A percentile compares a stretch with the other conserved stretches of the same genome.
Conservation (phyloP, 1,140 invertebrate genomes). For the Hylaeus anthracinus region DNA sequence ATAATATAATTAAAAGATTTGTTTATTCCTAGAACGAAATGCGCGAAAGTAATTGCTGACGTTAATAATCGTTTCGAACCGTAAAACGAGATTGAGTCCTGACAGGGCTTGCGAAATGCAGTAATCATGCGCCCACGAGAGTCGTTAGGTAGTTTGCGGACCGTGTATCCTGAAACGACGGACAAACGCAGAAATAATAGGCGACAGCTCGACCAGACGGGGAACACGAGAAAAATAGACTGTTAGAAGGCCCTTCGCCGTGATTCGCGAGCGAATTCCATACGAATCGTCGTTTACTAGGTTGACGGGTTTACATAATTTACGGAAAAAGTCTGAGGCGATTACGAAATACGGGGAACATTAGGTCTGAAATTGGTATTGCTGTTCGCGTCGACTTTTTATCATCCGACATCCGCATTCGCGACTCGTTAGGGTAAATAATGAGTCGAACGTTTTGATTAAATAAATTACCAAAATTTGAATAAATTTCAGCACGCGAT, state of each 20-base stretch:
- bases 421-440: background rate
- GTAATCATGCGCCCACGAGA: background rate
- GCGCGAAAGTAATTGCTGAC: background rate
- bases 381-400: background rate
- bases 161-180: slow-evolving; percentile 4
- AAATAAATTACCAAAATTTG: too few relatives aligned
- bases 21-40: background rate
- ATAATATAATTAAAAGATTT: background rate
- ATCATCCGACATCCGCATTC: background rate
- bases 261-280: background rate
- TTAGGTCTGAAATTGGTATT: background rate
- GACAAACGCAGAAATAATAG: background rate
- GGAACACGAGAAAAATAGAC: background rate
- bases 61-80: background rate
- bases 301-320: slow-evolving; percentile 18
- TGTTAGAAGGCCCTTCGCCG: background rate
- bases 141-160: background rate
- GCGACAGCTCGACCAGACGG: background rate
- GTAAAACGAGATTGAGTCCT: background rate
- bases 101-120: background rate
- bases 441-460: too few relatives aligned
- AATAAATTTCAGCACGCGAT: too few relatives aligned
- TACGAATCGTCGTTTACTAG: background rate
- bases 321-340: background rate
- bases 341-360: slow-evolving; percentile 28